phyloP scores from a whole-genome alignment of 1,140 invertebrate species.

The Danaus melanippus region DNA sequence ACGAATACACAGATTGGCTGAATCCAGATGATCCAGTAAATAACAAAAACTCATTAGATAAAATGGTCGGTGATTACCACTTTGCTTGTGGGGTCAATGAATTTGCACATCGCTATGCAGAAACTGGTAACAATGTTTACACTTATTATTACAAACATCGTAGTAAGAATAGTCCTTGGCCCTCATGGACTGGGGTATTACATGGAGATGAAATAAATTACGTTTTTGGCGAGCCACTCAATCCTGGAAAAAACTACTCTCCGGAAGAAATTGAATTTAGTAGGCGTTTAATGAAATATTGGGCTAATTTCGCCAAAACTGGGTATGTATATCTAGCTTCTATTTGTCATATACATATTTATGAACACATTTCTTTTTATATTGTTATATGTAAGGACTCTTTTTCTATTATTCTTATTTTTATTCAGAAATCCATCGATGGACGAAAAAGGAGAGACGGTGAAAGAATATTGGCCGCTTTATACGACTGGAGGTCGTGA shows the following conservation, averaged over 20 bases:
- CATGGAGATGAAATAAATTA: conserved; percentile 97
- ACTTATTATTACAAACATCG: conserved; percentile 97
- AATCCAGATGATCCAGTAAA: conserved; percentile 87
- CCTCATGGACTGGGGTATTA: conserved; percentile 95
- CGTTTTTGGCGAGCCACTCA: conserved; percentile 93
- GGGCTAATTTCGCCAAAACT: conserved; percentile 96
- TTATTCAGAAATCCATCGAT: conserved; percentile 77
- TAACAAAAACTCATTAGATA: conserved; percentile 89
- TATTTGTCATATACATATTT: too few species aligned
- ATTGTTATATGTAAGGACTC: neutral
- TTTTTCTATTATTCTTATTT: conserved; percentile 6
- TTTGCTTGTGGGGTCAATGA: conserved; percentile 97
- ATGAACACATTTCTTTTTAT: conserved; percentile 2
- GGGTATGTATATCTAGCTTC: conserved; percentile 76
- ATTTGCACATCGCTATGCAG: conserved; percentile 89
- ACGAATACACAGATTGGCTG: conserved; percentile 94
- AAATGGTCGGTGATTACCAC: conserved; percentile 97
- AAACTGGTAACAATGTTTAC: conserved; percentile 91
- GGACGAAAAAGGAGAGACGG: conserved; percentile 77
- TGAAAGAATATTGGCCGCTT: conserved; percentile 84
- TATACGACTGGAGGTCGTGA: conserved; percentile 88
- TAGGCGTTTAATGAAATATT: conserved; percentile 92
- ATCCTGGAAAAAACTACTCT: conserved; percentile 84
- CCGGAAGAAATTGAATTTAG: conserved; percentile 86
- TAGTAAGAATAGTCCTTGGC: conserved; percentile 90